phyloP scores from a whole-genome alignment of 2,888 invertebrate species.

The Spodoptera littoralis region DNA sequence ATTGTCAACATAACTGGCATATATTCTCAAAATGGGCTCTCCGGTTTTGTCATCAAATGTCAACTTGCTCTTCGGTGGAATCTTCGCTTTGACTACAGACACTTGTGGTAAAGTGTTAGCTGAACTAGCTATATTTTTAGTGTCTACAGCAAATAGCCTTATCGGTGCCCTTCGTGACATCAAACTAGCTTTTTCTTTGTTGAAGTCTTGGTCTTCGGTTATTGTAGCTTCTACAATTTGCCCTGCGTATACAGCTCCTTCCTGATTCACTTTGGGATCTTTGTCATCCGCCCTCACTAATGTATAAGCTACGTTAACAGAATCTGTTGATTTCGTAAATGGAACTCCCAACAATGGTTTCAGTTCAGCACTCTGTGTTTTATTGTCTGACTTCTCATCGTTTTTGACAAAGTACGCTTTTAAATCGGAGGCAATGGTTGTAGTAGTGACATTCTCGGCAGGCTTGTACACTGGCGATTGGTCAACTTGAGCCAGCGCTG shows the following conservation, averaged over 20 bases:
- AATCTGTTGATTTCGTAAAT: conserved; percentile 76
- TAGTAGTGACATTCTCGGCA: conserved; percentile 59
- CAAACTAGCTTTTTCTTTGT: conserved; percentile 74
- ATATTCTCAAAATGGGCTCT: conserved; percentile 87
- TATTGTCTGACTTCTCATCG: conserved; percentile 65
- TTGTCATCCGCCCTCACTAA: conserved; percentile 75
- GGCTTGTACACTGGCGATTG: conserved; percentile 83
- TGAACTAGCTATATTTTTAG: conserved; percentile 60
- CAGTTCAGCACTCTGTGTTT: conserved; percentile 67
- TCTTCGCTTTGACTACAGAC: conserved; percentile 78
- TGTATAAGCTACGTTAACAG: conserved; percentile 80
- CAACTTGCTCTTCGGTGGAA: conserved; percentile 81
- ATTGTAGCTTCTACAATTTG: conserved; percentile 82
- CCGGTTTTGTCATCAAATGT: conserved; percentile 83
- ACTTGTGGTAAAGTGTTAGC: conserved; percentile 65
- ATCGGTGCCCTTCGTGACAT: conserved; percentile 76
- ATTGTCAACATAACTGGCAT: conserved; percentile 82
- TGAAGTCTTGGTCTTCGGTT: conserved; percentile 81
- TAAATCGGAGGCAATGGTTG: conserved; percentile 67
- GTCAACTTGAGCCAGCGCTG: conserved; percentile 89
- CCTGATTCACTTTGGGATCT: conserved; percentile 71
- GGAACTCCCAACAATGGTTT: conserved; percentile 76
- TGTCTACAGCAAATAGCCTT: conserved; percentile 74
- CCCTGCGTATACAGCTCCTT: conserved; percentile 79
- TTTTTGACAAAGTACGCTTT: conserved; percentile 70